Evolutionary conservation across 1,140 invertebrate genomes (phyloP).

Genomic region (Plutomurus gul): DNA sequence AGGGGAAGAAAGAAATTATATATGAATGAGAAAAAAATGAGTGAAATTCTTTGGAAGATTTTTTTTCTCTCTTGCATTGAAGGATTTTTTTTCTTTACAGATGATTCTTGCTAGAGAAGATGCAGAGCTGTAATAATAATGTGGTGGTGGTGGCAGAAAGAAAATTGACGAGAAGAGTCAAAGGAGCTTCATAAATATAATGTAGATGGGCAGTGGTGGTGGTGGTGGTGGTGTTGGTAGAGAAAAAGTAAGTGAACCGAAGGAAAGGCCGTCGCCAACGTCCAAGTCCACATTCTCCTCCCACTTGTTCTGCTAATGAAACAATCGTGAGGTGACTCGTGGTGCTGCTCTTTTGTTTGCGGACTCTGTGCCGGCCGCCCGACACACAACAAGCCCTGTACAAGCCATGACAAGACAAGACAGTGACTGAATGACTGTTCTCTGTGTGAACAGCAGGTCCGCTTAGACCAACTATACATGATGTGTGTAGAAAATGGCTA

Average conservation of each 20-base stretch:
- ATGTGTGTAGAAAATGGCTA: neutral
- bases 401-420: neutral
- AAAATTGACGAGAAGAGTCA: neutral
- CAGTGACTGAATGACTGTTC: conserved; percentile 8
- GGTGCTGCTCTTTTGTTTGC: conserved; percentile 17
- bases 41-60: neutral
- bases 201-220: too few species aligned
- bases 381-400: neutral
- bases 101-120: neutral
- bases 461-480: too few species aligned
- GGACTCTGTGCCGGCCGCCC: neutral
- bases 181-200: too few species aligned
- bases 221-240: too few species aligned
- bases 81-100: too few species aligned
- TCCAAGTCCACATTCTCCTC: conserved; percentile 5
- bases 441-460: too few species aligned
- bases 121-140: neutral
- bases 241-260: neutral
- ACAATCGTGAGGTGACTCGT: conserved; percentile 24
- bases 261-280: conserved; percentile 18
- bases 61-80: too few species aligned
- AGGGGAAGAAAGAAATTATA: too few species aligned
- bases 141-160: neutral
- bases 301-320: conserved; percentile 26
- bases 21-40: neutral